Percentiles rank a stretch among this genome's conserved stretches.
These are phyloP conservation scores for Myotis brandtii DNA, from an alignment of 2,113 vertebrate genomes.

Conservation along the genomic window DNA sequence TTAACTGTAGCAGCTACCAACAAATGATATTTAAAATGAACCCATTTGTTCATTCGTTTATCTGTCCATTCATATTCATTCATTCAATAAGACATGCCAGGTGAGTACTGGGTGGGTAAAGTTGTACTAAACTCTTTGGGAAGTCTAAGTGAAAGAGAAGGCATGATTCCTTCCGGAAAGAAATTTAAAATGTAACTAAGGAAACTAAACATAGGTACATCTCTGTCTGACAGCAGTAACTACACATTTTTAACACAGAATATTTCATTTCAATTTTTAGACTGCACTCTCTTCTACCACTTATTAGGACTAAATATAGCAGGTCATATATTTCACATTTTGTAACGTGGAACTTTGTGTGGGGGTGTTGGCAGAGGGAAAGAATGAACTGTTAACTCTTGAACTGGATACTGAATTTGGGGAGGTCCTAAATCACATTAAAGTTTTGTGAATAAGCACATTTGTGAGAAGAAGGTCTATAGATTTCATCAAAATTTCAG, in stretches of 20 bases:
- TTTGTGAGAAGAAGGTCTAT: neutral
- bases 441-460: neutral
- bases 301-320: neutral
- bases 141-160: neutral
- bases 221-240: neutral
- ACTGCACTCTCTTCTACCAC: neutral
- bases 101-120: neutral
- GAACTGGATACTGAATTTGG: neutral
- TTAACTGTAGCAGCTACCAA: neutral
- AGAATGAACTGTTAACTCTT: neutral
- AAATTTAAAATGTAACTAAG: neutral
- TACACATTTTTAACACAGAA: neutral
- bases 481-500: slow-evolving; percentile 38
- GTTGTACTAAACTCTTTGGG: neutral
- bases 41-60: neutral
- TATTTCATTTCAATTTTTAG: neutral
- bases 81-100: neutral
- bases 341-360: neutral
- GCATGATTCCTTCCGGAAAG: neutral
- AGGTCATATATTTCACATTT: neutral
- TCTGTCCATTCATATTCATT: neutral
- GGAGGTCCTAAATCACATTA: neutral
- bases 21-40: neutral
- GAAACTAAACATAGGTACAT: neutral
- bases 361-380: neutral